These are phyloP conservation scores for Hypsopygia costalis DNA, from an alignment of 2,888 invertebrate species.

Conservation along the genomic window DNA sequence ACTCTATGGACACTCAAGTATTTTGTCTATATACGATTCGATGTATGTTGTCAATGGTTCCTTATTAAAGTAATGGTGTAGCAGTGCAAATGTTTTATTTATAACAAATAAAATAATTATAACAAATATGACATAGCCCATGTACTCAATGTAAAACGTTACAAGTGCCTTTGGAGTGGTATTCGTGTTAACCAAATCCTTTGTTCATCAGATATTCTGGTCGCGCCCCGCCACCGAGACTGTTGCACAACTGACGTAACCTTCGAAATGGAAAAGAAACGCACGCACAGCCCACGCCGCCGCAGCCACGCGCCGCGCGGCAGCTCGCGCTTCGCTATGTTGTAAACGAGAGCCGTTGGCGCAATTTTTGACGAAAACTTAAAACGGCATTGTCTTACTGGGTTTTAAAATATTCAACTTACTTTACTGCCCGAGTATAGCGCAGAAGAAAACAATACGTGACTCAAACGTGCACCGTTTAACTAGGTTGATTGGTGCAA, in stretches of 20 bases:
- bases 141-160: not conserved
- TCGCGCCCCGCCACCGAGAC: slow-evolving; percentile 40
- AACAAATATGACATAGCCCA: too few species aligned
- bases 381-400: not conserved
- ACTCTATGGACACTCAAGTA: too few species aligned
- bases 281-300: slow-evolving; percentile 30
- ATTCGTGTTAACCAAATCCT: slow-evolving; percentile 34
- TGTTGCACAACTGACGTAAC: slow-evolving; percentile 58
- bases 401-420: not conserved
- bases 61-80: too few species aligned
- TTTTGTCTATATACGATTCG: too few species aligned
- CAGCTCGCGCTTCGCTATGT: slow-evolving; percentile 5
- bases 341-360: slow-evolving; percentile 13
- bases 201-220: slow-evolving; percentile 52
- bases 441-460: slow-evolving; percentile 1
- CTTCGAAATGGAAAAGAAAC: slow-evolving; percentile 70
- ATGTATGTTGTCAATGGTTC: too few species aligned
- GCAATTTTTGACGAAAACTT: slow-evolving; percentile 12
- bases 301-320: slow-evolving; percentile 19
- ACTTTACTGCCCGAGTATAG: not conserved
- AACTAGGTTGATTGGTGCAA: slow-evolving; percentile 17
- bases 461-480: slow-evolving; percentile 3
- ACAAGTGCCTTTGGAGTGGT: slow-evolving; percentile 5
- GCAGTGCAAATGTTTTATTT: too few species aligned
- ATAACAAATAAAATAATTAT: too few species aligned